Percentiles rank a stretch among this genome's conserved stretches.
Evolutionary conservation across 2,113 vertebrate genomes (phyloP).

Genomic region (Neolamprologus sp.): DNA sequence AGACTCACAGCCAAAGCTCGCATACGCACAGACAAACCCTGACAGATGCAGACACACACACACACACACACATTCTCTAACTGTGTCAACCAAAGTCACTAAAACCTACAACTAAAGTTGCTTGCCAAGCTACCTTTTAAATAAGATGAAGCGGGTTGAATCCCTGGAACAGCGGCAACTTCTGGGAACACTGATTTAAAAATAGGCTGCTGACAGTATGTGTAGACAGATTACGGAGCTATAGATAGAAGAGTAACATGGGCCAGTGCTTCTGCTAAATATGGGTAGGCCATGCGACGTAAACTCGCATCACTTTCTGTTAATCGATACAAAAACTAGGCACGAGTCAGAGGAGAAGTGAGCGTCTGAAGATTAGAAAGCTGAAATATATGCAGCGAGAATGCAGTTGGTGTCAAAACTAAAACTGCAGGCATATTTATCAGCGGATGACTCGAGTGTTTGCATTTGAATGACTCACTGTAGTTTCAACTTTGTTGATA

Average conservation of each 20-base stretch:
- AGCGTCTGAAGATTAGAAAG: background rate
- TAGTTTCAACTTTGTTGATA: slow-evolving; percentile 52
- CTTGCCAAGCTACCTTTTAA: background rate
- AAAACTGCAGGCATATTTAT: slow-evolving; percentile 13
- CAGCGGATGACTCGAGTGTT: slow-evolving; percentile 2
- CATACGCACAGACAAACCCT: background rate
- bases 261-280: background rate
- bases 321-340: background rate
- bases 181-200: background rate
- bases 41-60: background rate
- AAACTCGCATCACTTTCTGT: background rate
- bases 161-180: background rate
- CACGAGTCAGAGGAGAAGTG: background rate
- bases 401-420: slow-evolving; percentile 6
- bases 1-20: background rate
- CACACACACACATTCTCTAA: background rate
- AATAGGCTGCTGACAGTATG: background rate
- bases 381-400: background rate
- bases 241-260: background rate
- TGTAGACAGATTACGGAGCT: background rate
- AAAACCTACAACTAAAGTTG: background rate
- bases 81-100: slow-evolving; percentile 13
- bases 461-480: slow-evolving; percentile 40
- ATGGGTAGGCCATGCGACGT: background rate
- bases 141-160: slow-evolving; percentile 4